Conservation (phyloP, 2,797 vertebrate genomes). For the Pipistrellus nathusii region DNA sequence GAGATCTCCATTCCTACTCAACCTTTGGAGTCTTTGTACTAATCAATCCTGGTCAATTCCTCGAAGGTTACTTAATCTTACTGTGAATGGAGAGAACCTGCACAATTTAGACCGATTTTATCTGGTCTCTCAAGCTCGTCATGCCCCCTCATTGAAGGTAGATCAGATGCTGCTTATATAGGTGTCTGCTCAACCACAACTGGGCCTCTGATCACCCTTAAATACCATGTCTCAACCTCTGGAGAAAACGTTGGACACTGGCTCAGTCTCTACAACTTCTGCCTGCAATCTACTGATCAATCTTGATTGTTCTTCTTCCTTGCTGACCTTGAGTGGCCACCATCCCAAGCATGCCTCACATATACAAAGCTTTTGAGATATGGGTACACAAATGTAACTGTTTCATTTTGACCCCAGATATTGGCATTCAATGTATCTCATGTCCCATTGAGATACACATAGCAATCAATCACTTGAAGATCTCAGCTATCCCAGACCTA, state of each 20-base stretch:
- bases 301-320: background rate
- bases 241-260: background rate
- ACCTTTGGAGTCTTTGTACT: background rate
- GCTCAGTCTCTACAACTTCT: background rate
- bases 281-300: background rate
- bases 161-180: background rate
- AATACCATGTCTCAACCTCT: background rate
- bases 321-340: background rate
- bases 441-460: background rate
- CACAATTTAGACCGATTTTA: background rate
- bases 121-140: rapidly evolving
- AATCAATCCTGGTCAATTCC: background rate
- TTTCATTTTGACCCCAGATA: background rate
- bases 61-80: background rate
- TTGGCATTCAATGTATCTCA: background rate
- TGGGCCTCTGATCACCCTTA: background rate
- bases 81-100: background rate
- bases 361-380: background rate
- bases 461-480: background rate
- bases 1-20: background rate
- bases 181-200: background rate
- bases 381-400: background rate
- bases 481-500: background rate
- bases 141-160: background rate
- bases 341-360: background rate